Conservation (phyloP, 2,797 vertebrate species). For the Tangara arthus region DNA sequence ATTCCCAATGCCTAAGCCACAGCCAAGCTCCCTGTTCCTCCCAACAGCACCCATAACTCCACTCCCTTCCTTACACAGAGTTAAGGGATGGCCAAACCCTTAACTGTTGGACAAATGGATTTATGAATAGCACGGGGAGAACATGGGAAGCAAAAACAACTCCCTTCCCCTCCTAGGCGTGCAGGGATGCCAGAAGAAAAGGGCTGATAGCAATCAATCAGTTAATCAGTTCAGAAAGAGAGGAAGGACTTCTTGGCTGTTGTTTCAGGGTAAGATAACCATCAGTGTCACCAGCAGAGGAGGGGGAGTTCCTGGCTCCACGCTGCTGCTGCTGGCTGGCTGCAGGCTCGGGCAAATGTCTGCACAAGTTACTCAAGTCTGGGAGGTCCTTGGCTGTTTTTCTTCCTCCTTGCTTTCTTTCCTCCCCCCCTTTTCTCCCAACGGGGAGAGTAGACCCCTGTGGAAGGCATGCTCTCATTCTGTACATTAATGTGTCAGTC, state of each 20-base stretch:
- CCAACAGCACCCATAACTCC: background rate
- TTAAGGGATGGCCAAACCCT: background rate
- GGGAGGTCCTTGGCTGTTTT: background rate
- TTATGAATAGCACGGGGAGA: background rate
- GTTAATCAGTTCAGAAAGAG: background rate
- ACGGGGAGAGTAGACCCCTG: background rate
- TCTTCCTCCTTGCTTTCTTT: background rate
- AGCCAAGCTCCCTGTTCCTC: background rate
- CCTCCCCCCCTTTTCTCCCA: background rate
- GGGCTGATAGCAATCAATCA: background rate
- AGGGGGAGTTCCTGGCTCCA: background rate
- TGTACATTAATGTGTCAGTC: background rate
- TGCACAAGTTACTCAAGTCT: background rate
- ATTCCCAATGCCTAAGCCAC: background rate
- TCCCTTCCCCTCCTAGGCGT: background rate
- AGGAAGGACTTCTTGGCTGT: background rate
- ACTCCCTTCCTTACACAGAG: rapidly evolving
- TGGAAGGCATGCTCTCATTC: background rate
- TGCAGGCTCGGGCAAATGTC: background rate
- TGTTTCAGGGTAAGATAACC: background rate
- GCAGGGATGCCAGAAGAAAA: background rate
- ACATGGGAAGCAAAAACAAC: background rate
- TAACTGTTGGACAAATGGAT: background rate
- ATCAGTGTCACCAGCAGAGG: background rate
- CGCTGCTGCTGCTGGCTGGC: background rate